phyloP scores from a whole-genome alignment of 2,888 invertebrate species.

The Luffia ferchaultella region DNA sequence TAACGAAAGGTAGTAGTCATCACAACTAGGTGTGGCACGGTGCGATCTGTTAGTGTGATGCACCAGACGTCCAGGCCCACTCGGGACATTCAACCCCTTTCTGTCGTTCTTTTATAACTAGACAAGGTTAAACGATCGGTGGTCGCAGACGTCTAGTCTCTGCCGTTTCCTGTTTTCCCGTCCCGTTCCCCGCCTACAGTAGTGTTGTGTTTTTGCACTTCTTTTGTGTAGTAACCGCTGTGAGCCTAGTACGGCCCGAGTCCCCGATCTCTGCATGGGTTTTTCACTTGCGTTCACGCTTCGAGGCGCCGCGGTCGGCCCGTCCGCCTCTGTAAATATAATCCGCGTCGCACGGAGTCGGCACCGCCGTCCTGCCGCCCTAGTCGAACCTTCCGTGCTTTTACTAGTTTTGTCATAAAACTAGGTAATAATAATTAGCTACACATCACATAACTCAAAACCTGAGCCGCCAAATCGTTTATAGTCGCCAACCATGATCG shows the following conservation, averaged over 20 bases:
- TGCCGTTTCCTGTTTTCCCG: neutral
- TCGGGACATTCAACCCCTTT: neutral
- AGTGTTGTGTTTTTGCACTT: neutral
- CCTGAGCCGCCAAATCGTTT: too few species aligned
- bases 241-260: slow-evolving; percentile 37
- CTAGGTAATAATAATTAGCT: too few species aligned
- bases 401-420: too few species aligned
- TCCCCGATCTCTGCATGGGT: slow-evolving; percentile 58
- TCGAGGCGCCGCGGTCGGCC: slow-evolving; percentile 21
- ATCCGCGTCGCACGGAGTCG: slow-evolving; percentile 26
- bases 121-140: neutral
- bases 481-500: too few species aligned
- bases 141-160: neutral
- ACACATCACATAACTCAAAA: too few species aligned
- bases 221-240: slow-evolving; percentile 19
- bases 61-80: too few species aligned
- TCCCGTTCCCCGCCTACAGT: neutral
- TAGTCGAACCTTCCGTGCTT: too few species aligned
- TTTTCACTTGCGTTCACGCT: slow-evolving; percentile 31
- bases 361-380: slow-evolving; percentile 11
- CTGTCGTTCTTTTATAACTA: neutral
- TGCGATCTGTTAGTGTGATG: slow-evolving; percentile 33
- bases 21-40: slow-evolving; percentile 60
- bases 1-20: slow-evolving; percentile 56
- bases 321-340: slow-evolving; percentile 22